A percentile compares a stretch with the other conserved stretches of the same genome.
These are phyloP conservation scores for Melanitta fusca DNA, from an alignment of 2,797 vertebrate species.

Conservation along the genomic window DNA sequence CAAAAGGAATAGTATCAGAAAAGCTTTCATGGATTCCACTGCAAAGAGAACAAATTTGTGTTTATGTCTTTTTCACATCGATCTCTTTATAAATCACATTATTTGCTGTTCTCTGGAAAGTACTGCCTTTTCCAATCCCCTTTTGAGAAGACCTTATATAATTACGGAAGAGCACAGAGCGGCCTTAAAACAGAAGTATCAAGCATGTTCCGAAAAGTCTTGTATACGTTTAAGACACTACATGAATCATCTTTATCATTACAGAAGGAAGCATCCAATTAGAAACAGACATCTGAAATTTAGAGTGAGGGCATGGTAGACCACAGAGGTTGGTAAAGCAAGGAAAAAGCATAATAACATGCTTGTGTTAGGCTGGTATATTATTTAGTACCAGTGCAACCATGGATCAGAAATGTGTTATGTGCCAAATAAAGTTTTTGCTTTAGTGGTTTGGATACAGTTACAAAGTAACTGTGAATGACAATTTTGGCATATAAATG, in stretches of 20 bases:
- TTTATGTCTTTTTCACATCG: not conserved
- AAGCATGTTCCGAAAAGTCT: not conserved
- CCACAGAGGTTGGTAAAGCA: not conserved
- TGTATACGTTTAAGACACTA: not conserved
- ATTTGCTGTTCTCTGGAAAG: not conserved
- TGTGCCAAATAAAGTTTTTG: conserved; percentile 28
- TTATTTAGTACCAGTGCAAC: not conserved
- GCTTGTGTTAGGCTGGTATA: not conserved
- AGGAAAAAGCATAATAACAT: not conserved
- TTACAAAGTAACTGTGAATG: conserved; percentile 37
- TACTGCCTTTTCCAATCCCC: not conserved
- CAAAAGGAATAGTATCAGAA: conserved; percentile 5
- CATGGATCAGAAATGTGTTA: not conserved
- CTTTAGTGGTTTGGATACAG: not conserved
- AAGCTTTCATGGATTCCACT: not conserved
- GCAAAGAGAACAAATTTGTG: not conserved
- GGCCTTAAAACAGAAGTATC: not conserved
- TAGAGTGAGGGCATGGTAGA: not conserved
- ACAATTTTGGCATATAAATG: not conserved
- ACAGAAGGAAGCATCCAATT: conserved; percentile 33
- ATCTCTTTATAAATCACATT: not conserved
- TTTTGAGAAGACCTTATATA: not conserved
- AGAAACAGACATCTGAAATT: conserved; percentile 23
- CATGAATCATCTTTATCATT: conserved; percentile 13
- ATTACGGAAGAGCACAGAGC: not conserved